Percentiles rank a stretch among this genome's conserved stretches.
Evolutionary conservation across 1,140 invertebrate species (phyloP).

Genomic region (Globodera ellingtonae): DNA sequence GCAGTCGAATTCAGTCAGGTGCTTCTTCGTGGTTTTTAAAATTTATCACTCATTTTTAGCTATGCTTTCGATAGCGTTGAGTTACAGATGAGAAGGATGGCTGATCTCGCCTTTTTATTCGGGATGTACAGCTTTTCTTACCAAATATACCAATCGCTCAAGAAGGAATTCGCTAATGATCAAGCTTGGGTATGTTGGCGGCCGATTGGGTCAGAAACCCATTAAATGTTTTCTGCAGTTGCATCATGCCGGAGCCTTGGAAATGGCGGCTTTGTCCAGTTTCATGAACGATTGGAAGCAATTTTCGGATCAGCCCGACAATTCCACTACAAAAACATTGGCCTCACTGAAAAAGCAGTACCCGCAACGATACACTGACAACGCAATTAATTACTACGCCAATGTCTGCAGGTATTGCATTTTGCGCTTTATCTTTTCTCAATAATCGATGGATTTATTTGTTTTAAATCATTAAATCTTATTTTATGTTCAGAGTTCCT

Average conservation of each 20-base stretch:
- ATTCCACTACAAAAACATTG: slow-evolving; percentile 16
- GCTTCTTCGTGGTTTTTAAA: slow-evolving; percentile 10
- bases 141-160: slow-evolving; percentile 88
- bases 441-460: no score
- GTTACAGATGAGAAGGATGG: slow-evolving; percentile 85
- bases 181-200: slow-evolving; percentile 90
- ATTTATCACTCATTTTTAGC: slow-evolving; percentile 33
- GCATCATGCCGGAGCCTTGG: slow-evolving; percentile 56
- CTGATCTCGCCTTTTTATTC: slow-evolving; percentile 93
- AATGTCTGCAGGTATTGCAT: slow-evolving; percentile 49
- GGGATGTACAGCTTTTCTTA: slow-evolving; percentile 89
- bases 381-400: slow-evolving; percentile 53
- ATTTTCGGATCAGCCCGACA: slow-evolving; percentile 15
- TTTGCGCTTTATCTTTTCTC: no score
- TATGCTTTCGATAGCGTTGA: slow-evolving; percentile 80
- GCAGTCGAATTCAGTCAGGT: slow-evolving; percentile 20
- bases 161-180: slow-evolving; percentile 91
- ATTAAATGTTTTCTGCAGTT: slow-evolving; percentile 12
- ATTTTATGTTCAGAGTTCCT: slow-evolving; percentile 39
- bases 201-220: no score
- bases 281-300: slow-evolving; percentile 35
- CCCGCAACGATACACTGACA: slow-evolving; percentile 52
- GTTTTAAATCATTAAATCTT: slow-evolving; percentile 4
- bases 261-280: slow-evolving; percentile 56
- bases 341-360: slow-evolving; percentile 43